Conservation (phyloP, 2,797 vertebrate genomes). For the Urophycis tenuis region DNA sequence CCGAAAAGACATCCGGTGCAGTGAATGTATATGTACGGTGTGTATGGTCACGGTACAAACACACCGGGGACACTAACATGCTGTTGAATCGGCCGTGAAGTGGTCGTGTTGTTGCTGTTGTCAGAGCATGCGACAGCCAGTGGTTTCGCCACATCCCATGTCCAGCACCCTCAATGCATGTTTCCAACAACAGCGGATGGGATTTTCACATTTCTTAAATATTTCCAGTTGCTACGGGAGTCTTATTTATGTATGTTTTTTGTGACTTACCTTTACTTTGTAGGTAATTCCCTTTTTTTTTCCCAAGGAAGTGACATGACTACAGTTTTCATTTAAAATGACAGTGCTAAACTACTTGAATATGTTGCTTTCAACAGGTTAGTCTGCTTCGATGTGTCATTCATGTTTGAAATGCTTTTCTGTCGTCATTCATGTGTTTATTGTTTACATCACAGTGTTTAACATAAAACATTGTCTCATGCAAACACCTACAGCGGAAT, state of each 20-base stretch:
- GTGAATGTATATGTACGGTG: too few species aligned
- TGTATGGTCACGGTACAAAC: neutral
- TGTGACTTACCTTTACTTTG: constrained; percentile 6
- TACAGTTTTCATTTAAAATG: constrained; percentile 20
- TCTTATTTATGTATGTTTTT: neutral
- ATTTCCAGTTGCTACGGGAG: neutral
- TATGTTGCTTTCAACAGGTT: constrained; percentile 30
- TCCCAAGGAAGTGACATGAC: constrained; percentile 2
- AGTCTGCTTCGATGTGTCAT: constrained; percentile 50
- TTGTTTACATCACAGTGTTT: neutral
- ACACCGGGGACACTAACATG: neutral
- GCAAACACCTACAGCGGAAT: neutral
- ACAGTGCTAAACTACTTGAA: constrained; percentile 15
- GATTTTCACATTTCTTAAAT: neutral
- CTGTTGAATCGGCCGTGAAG: neutral
- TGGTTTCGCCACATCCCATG: constrained; percentile 20
- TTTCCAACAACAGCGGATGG: constrained; percentile 21
- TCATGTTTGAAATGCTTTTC: constrained; percentile 41
- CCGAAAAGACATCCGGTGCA: neutral
- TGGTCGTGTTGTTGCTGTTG: neutral
- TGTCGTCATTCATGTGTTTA: neutral
- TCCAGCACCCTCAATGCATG: constrained; percentile 24
- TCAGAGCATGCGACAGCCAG: neutral
- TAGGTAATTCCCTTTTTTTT: constrained; percentile 8
- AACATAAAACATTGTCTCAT: neutral